Percentiles rank a stretch among this genome's conserved stretches.
These are phyloP conservation scores for Agrochola lota DNA, from an alignment of 2,888 invertebrate genomes.

Conservation along the genomic window DNA sequence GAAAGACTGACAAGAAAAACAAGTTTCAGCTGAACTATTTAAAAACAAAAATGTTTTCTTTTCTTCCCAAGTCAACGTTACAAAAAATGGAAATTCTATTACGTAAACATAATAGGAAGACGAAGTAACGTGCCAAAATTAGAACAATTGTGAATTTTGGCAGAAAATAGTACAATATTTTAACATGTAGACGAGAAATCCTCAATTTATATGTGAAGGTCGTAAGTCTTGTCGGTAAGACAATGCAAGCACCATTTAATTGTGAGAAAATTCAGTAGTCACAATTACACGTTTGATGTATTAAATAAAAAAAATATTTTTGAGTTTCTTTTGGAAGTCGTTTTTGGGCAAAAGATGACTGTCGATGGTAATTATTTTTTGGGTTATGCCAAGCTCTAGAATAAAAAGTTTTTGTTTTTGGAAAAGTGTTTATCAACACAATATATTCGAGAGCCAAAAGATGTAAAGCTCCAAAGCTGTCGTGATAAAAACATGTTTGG, in stretches of 20 bases:
- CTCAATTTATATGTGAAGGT: conserved; percentile 38
- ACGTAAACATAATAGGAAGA: conserved; percentile 19
- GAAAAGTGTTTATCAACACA: conserved; percentile 4
- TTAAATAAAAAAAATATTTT: background rate
- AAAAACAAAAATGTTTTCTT: conserved; percentile 2
- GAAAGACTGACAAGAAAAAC: background rate
- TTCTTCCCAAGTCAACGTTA: background rate
- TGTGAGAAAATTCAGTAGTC: background rate
- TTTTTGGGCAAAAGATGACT: background rate
- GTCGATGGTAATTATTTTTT: background rate
- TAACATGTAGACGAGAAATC: conserved; percentile 25
- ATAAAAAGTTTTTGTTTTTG: background rate
- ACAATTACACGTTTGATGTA: background rate
- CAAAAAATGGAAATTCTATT: conserved; percentile 23
- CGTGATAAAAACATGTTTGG: conserved; percentile 45
- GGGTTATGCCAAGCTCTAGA: background rate
- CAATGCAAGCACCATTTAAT: background rate
- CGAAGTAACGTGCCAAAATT: conserved; percentile 36
- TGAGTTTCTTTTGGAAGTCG: background rate
- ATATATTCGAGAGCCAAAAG: conserved; percentile 28
- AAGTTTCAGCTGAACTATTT: background rate
- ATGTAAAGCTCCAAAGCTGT: conserved; percentile 11
- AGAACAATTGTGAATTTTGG: conserved; percentile 22
- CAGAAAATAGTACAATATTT: conserved; percentile 27
- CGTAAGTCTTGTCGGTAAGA: conserved; percentile 4